phyloP scores from a whole-genome alignment of 2,113 vertebrate species.

The Tenrec ecaudatus region DNA sequence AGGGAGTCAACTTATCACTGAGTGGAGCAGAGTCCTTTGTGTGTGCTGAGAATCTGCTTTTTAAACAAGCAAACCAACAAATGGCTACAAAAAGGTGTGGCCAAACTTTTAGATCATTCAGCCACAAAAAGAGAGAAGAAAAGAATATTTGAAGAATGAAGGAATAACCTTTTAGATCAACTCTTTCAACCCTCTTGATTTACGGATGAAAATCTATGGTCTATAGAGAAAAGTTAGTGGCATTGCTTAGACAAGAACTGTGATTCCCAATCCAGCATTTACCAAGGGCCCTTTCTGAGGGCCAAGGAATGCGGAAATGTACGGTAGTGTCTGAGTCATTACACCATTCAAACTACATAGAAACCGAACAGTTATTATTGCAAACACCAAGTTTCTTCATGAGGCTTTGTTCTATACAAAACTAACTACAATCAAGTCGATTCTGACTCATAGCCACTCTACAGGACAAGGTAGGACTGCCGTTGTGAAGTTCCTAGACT shows the following conservation, averaged over 20 bases:
- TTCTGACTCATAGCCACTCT: no score
- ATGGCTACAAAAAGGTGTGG: slow-evolving; percentile 6
- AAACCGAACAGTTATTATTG: not conserved
- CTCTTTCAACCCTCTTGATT: slow-evolving; percentile 47
- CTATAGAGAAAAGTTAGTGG: not conserved
- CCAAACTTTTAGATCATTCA: slow-evolving; percentile 31
- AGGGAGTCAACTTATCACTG: not conserved
- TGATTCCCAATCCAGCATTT: not conserved
- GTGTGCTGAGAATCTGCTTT: not conserved
- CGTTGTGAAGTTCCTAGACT: no score
- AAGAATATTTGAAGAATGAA: slow-evolving; percentile 63
- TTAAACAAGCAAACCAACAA: slow-evolving; percentile 17
- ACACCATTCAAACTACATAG: no score
- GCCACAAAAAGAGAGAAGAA: slow-evolving; percentile 36
- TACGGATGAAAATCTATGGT: slow-evolving; percentile 19
- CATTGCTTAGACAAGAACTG: not conserved
- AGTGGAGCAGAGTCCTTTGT: not conserved
- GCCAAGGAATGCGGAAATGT: not conserved
- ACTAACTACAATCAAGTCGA: no score
- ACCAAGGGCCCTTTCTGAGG: not conserved
- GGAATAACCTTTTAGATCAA: slow-evolving; percentile 39
- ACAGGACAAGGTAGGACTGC: no score
- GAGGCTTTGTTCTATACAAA: not conserved
- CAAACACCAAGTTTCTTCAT: not conserved
- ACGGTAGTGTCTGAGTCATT: not conserved